These are phyloP conservation scores for Lates calcarifer DNA, from an alignment of 2,113 vertebrate genomes.

Conservation along the genomic window DNA sequence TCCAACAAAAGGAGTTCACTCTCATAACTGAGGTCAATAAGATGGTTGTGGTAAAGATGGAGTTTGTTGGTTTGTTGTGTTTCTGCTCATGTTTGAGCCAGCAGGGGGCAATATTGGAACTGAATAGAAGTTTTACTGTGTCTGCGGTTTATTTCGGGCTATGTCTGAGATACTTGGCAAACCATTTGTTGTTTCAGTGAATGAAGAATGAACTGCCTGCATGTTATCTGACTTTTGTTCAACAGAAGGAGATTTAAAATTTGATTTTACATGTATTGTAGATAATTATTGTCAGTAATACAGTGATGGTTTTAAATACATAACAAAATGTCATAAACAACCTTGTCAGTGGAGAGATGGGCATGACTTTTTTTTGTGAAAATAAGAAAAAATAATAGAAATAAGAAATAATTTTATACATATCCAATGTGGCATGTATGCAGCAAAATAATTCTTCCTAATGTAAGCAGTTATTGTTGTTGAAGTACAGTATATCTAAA, in stretches of 20 bases:
- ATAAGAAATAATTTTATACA: not conserved
- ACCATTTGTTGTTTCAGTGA: not conserved
- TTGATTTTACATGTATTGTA: not conserved
- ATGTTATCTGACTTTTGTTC: not conserved
- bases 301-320: not conserved
- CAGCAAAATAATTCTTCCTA: not conserved
- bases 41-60: not conserved
- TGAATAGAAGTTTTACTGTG: not conserved
- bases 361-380: not conserved
- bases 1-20: not conserved
- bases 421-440: not conserved
- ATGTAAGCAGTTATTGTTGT: not conserved
- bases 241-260: not conserved
- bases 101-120: slow-evolving; percentile 60
- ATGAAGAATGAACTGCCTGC: not conserved
- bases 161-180: not conserved
- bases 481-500: not conserved
- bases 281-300: not conserved
- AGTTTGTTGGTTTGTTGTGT: not conserved
- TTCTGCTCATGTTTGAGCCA: slow-evolving; percentile 27
- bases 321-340: not conserved
- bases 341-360: not conserved
- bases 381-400: no score
- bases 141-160: not conserved
- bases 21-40: not conserved